These are phyloP conservation scores for Rhaphigaster nebulosa DNA, from an alignment of 2,888 invertebrate species.

Conservation along the genomic window DNA sequence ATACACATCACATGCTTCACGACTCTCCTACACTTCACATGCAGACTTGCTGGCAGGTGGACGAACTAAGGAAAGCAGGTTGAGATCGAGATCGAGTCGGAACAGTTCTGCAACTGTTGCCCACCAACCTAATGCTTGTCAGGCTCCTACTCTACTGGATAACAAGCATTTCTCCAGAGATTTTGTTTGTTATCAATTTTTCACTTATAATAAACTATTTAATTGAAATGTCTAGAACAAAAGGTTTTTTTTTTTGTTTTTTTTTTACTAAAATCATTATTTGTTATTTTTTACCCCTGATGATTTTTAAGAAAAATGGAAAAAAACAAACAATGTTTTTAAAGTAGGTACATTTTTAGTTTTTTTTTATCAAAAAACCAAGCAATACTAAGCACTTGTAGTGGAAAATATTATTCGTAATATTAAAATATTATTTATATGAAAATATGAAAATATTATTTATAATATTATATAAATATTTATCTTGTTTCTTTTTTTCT, in stretches of 20 bases:
- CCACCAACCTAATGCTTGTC: conserved; percentile 69
- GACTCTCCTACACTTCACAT: conserved; percentile 94
- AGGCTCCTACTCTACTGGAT: conserved; percentile 67
- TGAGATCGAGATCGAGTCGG: conserved; percentile 82
- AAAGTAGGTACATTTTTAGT: no score
- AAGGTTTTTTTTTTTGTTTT: not conserved
- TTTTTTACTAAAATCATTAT: not conserved
- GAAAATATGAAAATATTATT: no score
- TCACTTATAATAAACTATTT: conserved; percentile 23
- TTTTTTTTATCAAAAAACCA: no score
- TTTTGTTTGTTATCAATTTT: conserved; percentile 74
- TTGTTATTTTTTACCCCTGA: not conserved
- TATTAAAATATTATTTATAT: no score
- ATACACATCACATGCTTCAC: conserved; percentile 94
- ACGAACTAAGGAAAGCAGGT: conserved; percentile 86
- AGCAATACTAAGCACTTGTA: no score
- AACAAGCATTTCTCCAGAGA: conserved; percentile 78
- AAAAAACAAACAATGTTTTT: no score
- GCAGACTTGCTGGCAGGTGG: conserved; percentile 82
- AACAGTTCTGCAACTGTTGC: conserved; percentile 73
- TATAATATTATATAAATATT: no score
- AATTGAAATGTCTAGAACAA: conserved; percentile 4
- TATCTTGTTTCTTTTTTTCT: not conserved
- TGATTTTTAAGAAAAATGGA: not conserved
- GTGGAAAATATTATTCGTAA: no score